Evolutionary conservation across 2,888 invertebrate species (phyloP).

Genomic region (Phaedon cochleariae): DNA sequence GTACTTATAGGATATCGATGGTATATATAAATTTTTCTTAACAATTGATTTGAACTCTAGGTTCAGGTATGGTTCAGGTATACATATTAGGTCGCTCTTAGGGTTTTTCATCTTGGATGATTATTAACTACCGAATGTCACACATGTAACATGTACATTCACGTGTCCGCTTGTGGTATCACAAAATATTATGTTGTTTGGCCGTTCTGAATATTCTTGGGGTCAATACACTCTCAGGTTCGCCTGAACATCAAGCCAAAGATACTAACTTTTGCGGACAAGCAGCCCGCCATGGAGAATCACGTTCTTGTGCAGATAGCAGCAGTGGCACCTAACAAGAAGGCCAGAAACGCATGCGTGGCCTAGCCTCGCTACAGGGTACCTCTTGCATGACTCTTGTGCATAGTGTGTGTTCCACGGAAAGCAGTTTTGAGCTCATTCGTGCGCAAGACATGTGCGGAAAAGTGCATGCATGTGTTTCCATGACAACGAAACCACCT

Average conservation of each 20-base stretch:
- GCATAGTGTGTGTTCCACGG: constrained; percentile 27
- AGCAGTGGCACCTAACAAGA: constrained; percentile 8
- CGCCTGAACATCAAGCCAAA: not conserved
- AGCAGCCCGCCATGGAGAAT: not conserved
- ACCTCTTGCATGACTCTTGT: not conserved
- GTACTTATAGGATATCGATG: too few relatives aligned
- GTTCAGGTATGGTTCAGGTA: too few relatives aligned
- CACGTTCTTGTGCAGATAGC: not conserved
- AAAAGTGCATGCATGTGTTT: constrained; percentile 31
- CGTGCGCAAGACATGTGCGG: constrained; percentile 21
- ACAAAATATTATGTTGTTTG: too few relatives aligned
- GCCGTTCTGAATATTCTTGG: not conserved
- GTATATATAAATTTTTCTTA: too few relatives aligned
- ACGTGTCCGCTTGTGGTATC: too few relatives aligned
- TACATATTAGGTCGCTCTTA: too few relatives aligned
- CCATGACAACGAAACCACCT: constrained; percentile 40
- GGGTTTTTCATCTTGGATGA: too few relatives aligned
- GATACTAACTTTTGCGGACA: not conserved
- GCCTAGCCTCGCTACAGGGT: constrained; percentile 33
- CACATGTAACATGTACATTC: too few relatives aligned
- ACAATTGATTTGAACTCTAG: too few relatives aligned
- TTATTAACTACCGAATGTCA: too few relatives aligned
- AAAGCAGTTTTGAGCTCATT: constrained; percentile 35
- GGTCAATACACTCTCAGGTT: not conserved
- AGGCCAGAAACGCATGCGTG: constrained; percentile 24